Conservation (phyloP, 2,797 vertebrate species). For the Pseudochirops cupreus region DNA sequence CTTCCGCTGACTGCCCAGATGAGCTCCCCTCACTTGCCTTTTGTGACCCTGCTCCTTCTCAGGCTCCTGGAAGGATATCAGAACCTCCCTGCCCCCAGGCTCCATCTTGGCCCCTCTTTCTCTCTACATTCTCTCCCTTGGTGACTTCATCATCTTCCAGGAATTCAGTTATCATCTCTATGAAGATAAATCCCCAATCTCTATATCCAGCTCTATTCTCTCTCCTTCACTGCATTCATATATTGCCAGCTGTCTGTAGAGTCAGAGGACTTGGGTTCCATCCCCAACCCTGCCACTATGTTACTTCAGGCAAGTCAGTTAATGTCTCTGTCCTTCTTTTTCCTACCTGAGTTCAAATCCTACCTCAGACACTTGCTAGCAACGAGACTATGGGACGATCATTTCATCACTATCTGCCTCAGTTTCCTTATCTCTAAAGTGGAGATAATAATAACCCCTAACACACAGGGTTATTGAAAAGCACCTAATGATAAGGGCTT, state of each 20-base stretch:
- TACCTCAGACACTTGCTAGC: background rate
- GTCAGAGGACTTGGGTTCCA: background rate
- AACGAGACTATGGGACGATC: background rate
- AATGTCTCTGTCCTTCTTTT: background rate
- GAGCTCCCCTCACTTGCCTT: background rate
- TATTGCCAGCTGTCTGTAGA: background rate
- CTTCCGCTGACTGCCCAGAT: background rate
- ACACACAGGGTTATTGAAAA: background rate
- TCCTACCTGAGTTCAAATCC: background rate
- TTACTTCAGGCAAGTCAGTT: background rate
- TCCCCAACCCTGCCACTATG: background rate
- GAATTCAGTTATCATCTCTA: background rate
- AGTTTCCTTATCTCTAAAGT: background rate
- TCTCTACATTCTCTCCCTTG: background rate
- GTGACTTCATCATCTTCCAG: background rate
- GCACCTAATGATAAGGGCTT: background rate
- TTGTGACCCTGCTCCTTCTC: background rate
- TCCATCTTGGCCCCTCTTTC: background rate
- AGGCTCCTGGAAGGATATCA: background rate
- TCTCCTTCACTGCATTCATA: background rate
- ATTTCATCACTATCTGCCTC: background rate
- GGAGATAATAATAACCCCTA: background rate
- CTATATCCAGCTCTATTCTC: background rate
- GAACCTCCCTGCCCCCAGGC: background rate
- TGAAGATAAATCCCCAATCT: background rate